Percentiles rank a stretch among this genome's conserved stretches.
Conservation (phyloP, 2,113 vertebrate genomes). For the Petrocephalus microphthalmus region DNA sequence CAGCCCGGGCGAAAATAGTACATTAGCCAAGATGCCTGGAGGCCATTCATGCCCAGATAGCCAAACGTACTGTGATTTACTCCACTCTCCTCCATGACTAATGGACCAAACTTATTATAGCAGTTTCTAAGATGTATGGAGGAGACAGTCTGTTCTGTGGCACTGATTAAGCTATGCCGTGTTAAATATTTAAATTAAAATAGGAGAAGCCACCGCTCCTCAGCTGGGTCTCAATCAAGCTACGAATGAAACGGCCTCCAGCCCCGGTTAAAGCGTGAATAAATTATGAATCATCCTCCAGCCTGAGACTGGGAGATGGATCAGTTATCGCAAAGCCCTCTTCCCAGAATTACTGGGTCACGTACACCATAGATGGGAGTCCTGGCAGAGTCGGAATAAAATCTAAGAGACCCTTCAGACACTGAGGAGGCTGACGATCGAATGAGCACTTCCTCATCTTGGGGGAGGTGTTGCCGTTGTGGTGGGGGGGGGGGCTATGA, state of each 20-base stretch:
- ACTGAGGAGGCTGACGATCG: not conserved
- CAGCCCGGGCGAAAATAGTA: not conserved
- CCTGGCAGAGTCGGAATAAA: not conserved
- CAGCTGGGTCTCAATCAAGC: not conserved
- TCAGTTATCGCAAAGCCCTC: not conserved
- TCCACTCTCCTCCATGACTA: not conserved
- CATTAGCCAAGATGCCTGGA: not conserved
- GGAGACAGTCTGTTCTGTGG: not conserved
- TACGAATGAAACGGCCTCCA: not conserved
- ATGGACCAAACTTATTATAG: not conserved
- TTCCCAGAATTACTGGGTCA: slow-evolving; percentile 6
- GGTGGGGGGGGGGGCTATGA: not conserved
- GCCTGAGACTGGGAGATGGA: not conserved
- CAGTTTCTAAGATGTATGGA: not conserved
- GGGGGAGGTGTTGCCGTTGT: not conserved
- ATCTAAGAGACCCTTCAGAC: not conserved
- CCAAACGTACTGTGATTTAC: not conserved
- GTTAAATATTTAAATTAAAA: slow-evolving; percentile 14
- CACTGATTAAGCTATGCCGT: not conserved
- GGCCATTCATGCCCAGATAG: not conserved
- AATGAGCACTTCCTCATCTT: not conserved
- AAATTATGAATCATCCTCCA: not conserved
- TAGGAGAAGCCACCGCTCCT: not conserved
- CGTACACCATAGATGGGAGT: not conserved
- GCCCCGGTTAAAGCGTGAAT: not conserved